Evolutionary conservation across 2,113 vertebrate species (phyloP).

Genomic region (Microcebus tavaratra): DNA sequence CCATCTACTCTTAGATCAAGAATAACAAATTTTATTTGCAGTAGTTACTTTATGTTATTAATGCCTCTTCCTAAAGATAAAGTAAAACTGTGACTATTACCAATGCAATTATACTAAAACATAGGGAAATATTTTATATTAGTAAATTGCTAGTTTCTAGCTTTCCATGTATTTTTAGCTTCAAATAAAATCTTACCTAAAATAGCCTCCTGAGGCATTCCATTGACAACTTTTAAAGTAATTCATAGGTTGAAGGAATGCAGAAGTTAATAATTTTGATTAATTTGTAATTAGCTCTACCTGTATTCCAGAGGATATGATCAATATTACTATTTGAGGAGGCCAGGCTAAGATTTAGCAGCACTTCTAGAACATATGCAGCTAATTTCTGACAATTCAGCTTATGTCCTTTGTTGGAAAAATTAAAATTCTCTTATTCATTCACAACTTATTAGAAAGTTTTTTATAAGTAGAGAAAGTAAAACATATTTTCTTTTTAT

Average conservation of each 20-base stretch:
- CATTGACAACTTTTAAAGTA: slow-evolving; percentile 74
- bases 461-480: slow-evolving; percentile 49
- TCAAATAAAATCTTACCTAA: slow-evolving; percentile 77
- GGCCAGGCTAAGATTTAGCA: slow-evolving; percentile 77
- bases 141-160: slow-evolving; percentile 82
- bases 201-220: slow-evolving; percentile 71
- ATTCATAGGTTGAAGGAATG: slow-evolving; percentile 71
- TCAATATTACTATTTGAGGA: slow-evolving; percentile 78
- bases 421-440: slow-evolving; percentile 77
- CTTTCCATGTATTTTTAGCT: slow-evolving; percentile 76
- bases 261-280: slow-evolving; percentile 72
- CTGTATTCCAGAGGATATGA: slow-evolving; percentile 73
- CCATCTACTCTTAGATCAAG: slow-evolving; percentile 76
- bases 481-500: background rate
- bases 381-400: slow-evolving; percentile 91
- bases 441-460: slow-evolving; percentile 68
- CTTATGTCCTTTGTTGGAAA: slow-evolving; percentile 87
- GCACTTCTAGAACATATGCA: slow-evolving; percentile 80
- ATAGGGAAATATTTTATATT: slow-evolving; percentile 75
- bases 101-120: slow-evolving; percentile 64
- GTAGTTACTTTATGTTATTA: slow-evolving; percentile 77
- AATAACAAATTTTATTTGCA: slow-evolving; percentile 73
- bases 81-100: slow-evolving; percentile 79
- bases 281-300: slow-evolving; percentile 75
- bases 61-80: slow-evolving; percentile 80